Percentiles rank a stretch among this genome's conserved stretches.
Conservation (phyloP, 1,140 invertebrate species). For the Saxidomus purpurata region DNA sequence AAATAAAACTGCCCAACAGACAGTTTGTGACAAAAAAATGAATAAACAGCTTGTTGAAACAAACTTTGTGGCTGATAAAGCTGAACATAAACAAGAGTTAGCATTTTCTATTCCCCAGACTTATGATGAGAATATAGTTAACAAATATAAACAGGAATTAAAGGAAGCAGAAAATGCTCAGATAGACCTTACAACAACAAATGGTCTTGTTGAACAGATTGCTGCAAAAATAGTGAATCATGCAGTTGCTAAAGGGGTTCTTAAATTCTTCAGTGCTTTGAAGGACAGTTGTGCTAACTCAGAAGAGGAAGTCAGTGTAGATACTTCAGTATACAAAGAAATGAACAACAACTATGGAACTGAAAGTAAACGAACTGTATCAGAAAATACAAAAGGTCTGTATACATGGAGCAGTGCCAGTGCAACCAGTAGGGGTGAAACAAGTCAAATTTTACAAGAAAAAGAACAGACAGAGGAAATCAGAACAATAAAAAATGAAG, state of each 20-base stretch:
- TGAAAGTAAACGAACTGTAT: neutral
- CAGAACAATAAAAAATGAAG: neutral
- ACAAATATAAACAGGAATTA: neutral
- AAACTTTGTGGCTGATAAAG: neutral
- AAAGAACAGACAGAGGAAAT: neutral
- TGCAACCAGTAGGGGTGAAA: neutral
- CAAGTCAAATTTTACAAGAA: neutral
- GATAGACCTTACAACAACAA: neutral
- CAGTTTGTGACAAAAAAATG: neutral
- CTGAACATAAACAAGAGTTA: neutral
- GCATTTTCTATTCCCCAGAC: neutral
- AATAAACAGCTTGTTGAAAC: neutral
- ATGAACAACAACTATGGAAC: neutral
- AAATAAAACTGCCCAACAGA: neutral
- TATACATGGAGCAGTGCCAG: neutral
- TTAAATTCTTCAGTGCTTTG: neutral
- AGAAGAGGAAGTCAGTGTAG: neutral
- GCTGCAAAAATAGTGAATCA: neutral
- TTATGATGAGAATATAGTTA: neutral
- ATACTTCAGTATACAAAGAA: neutral
- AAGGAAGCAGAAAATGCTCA: neutral
- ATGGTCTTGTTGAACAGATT: neutral
- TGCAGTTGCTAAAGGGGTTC: slow-evolving; percentile 28
- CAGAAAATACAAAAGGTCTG: neutral
- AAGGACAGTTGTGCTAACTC: neutral